Percentiles rank a stretch among this genome's conserved stretches.
Evolutionary conservation across 53 echinoderm and acorn worm genomes (phyloP).

Genomic region (Crossaster papposus): DNA sequence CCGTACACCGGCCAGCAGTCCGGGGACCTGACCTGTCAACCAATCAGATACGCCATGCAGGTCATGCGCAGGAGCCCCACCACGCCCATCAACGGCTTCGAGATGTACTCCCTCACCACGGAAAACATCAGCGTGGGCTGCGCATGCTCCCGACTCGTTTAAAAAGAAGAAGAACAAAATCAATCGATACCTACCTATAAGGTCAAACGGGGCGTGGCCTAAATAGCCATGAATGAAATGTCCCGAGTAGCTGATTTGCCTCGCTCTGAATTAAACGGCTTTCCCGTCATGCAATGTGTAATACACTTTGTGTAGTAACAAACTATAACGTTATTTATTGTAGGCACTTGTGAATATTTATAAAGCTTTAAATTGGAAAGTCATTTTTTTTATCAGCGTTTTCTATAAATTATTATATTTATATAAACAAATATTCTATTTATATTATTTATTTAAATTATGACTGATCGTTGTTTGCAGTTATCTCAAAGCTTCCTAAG

Average conservation of each 20-base stretch:
- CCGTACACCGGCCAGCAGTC: neutral
- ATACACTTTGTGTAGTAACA: neutral
- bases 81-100: conserved; percentile 12
- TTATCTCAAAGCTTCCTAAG: neutral
- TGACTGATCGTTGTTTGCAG: neutral
- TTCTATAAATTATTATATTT: neutral
- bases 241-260: too few species aligned
- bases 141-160: conserved; percentile 23
- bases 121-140: conserved; percentile 47
- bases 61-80: conserved; percentile 15
- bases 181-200: neutral
- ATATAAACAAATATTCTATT: neutral
- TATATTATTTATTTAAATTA: conserved; percentile 2
- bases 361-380: neutral
- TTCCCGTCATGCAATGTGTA: neutral
- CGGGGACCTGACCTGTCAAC: neutral
- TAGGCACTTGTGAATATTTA: neutral
- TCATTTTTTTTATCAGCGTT: neutral
- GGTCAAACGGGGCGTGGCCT: neutral
- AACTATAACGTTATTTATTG: neutral
- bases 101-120: conserved; percentile 14
- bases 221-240: neutral
- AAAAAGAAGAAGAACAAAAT: too few species aligned
- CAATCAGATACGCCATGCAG: conserved; percentile 25
- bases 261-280: neutral